Base-by-base conservation (phyloP, 2,797 vertebrate genomes). In the Dipus sagitta region DNA sequence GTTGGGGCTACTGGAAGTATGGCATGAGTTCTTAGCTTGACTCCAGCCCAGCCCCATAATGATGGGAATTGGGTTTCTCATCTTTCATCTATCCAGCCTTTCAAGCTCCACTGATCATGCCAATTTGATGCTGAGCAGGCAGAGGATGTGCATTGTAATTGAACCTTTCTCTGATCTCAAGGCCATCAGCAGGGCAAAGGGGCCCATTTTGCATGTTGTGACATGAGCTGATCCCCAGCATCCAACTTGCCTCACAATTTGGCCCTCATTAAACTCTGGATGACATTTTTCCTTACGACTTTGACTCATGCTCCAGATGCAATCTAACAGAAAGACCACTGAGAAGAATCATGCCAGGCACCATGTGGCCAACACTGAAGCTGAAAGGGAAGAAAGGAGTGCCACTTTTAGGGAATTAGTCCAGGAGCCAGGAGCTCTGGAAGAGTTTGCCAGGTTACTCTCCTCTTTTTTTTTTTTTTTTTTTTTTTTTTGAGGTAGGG, bases 261-360 rank as follows among this genome's bases (percentile, higher is more conserved):
- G 71, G 93, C 15, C 38, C 38, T 32, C 17, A 34, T 65, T 60
- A 34, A 86, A 11, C 54, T 20, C 90, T 30, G 17, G 13, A 88
- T 17, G 74, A 10, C 64, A 20, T 47, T 30, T 77, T 80, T 71
- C 34, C 60, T 74, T 83, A 52, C 71, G 32, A 64, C 17, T 62
- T 2, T 0, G 62, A 80, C 0, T 12, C 58, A 14, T 23, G 42
- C 20, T 68, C 38, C 14, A 30, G 62, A 30, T 21, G 47, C 9
- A 23, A 74, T 67, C 21, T 68, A 24, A 26, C 72, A 90, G 77
- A 84, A 67, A 7, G 62, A 38, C 23, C 0, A 4, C 65, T 3
- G 1, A 3, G 30, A 10, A 38, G n/a, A 71, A 71, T 72, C 20
- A 0, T 24, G 9, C 18, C 0, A 0, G 32, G 26, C 38, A 8